Base-by-base conservation (phyloP, 1,140 invertebrate species). In the Dendrolimus kikuchii region DNA sequence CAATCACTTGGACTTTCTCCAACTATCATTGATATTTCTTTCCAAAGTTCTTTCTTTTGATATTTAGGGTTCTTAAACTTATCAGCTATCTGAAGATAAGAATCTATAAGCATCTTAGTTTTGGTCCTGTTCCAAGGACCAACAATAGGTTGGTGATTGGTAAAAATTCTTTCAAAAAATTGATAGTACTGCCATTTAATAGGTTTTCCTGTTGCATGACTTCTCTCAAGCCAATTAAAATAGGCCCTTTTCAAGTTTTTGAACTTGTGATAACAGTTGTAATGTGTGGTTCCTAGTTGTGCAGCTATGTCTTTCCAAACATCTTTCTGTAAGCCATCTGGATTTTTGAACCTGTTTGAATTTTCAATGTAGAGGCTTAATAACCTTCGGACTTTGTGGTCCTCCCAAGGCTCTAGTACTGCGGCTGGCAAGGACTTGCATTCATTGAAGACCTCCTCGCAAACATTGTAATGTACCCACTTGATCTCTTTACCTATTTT, bases 211-310 rank as follows among this genome's bases (percentile, higher is more conserved):
- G 68, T 67, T 45, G 73, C 72, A 49, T 62, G 49, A 49, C 62
- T 80, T 47, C 67, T 71, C 41, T 83, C 72, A 9, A 81, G 42
- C 68, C 68, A 82, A 42, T 77, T 80, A n/a, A 81, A 79, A 57
- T 86, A 84, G n/a, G 78, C 74, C 62, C 80, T 81, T 66, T 84
- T 86, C 48, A 84, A 63, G 55, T 81, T 83, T 62, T 80, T 83
- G 41, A 82, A 86, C 46, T 86, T 86, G 52, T 86, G 78, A 56
- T 86, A 86, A 51, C 81, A 86, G 51, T 78, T 84, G 52, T 83
- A 81, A 43, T 78, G 77, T 37, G 77, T 81, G 44, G 78, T 82
- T 36, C 72, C 68, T 38, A 86, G 57, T 51, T 74, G 65, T 36
- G 46, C 36, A 3, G 81, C 81, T 52, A 86, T 84, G 7, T 81